Base-by-base conservation (phyloP, 2,113 vertebrate genomes). In the Daubentonia madagascariensis region DNA sequence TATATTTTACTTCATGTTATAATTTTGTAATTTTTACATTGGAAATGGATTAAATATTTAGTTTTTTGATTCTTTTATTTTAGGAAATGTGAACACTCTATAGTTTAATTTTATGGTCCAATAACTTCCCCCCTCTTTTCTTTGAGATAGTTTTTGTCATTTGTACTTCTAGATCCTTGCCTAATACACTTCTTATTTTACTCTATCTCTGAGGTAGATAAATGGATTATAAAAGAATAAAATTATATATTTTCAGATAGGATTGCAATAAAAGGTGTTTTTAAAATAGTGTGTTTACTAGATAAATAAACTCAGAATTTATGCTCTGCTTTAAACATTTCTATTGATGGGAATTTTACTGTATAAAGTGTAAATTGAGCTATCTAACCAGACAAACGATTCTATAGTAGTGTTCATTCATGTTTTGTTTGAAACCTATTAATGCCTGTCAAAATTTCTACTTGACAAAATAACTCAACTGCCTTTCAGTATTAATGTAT, bases 361-460 rank as follows among this genome's bases (percentile, higher is more conserved):
- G 4, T 70, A n/a, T 52, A 70, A 85, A 80, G 10, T 6, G 3
- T 17, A 54, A 52, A 20, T 52, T 89, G 20, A 95, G 30, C 30
- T 94, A 63, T 73, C 40, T 79, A 67, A 14, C 43, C 11, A 75
- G 54, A 84, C 11, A 61, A 59, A 81, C 48, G n/a, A 65, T 25
- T 85, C 18, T 78, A 16, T 11, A 45, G 43, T 32, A 12, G 1
- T 59, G 16, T 76, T 92, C 59, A 76, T 48, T 92, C 37, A 37
- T 30, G 45, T 78, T 83, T 81, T 93, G 28, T 86, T 52, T 83
- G 30, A 93, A 87, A 84, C 23, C 40, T n/a, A 9, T 35, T 83
- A 52, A 81, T 72, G 92, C 65, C 30, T 90, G 81, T 93, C 37
- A 96, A 78, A 93, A 84, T 88, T 37, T 59, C 35, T 96, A 23